phyloP scores from a whole-genome alignment of 2,888 invertebrate genomes.

The Drosophila multiciliata region DNA sequence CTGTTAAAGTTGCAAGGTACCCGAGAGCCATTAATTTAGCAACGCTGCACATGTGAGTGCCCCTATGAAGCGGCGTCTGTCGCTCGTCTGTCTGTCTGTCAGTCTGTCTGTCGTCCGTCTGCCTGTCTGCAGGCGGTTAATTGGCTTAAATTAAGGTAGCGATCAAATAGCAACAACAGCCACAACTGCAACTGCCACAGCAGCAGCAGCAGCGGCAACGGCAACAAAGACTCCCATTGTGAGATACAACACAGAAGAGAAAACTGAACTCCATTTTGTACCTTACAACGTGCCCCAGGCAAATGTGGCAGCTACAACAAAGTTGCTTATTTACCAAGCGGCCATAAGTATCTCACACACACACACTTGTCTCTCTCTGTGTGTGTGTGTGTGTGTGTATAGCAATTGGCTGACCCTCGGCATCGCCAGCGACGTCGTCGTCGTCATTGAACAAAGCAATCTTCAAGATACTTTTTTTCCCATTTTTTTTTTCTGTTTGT shows the following conservation, averaged over 20 bases:
- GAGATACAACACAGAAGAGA: conserved; percentile 24
- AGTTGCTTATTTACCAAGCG: conserved; percentile 71
- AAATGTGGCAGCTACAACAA: conserved; percentile 59
- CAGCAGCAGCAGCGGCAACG: conserved; percentile 22
- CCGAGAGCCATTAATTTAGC: conserved; percentile 43
- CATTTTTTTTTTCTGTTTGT: not conserved
- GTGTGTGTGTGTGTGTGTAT: conserved; percentile 31
- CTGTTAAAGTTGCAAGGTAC: conserved; percentile 28
- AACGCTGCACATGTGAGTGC: conserved; percentile 41
- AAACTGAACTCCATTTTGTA: conserved; percentile 78
- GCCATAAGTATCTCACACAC: conserved; percentile 63
- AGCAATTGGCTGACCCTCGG: conserved; percentile 78
- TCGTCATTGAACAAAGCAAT: conserved; percentile 76
- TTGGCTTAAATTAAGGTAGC: conserved; percentile 85
- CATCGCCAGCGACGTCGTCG: conserved; percentile 52
- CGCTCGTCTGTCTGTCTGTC: not conserved
- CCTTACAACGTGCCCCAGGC: conserved; percentile 57
- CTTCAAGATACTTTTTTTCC: conserved; percentile 54
- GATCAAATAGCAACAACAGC: conserved; percentile 73
- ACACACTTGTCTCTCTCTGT: conserved; percentile 8
- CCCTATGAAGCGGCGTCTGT: conserved; percentile 30
- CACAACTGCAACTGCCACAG: conserved; percentile 38
- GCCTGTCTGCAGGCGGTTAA: conserved; percentile 81
- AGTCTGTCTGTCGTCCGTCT: not conserved
- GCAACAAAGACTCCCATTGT: conserved; percentile 66